Evolutionary conservation across 2,888 invertebrate species (phyloP).

Genomic region (Dynastes hyllus): DNA sequence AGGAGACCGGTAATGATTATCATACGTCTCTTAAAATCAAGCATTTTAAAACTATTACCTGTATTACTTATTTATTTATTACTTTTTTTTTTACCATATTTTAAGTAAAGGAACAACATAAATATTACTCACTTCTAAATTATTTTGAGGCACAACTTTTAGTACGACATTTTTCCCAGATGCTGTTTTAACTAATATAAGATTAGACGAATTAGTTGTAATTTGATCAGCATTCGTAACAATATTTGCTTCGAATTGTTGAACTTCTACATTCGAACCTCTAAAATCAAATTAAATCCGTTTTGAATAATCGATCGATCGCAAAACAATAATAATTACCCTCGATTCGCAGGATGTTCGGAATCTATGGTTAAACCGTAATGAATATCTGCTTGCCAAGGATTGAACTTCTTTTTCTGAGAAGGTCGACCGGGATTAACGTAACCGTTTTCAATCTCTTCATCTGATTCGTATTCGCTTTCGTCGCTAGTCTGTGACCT

Average conservation of each 20-base stretch:
- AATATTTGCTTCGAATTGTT: constrained; percentile 56
- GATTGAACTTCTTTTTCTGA: constrained; percentile 66
- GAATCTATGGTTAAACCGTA: constrained; percentile 68
- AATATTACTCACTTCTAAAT: constrained; percentile 54
- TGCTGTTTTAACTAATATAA: constrained; percentile 70
- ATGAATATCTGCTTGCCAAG: constrained; percentile 70
- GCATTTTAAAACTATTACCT: too few relatives aligned
- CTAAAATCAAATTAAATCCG: constrained; percentile 49
- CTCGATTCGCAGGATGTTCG: constrained; percentile 64
- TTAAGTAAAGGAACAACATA: too few relatives aligned
- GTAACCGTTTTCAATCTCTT: constrained; percentile 53
- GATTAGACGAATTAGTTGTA: constrained; percentile 65
- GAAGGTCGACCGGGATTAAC: constrained; percentile 48
- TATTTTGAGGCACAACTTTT: constrained; percentile 67
- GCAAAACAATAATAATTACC: constrained; percentile 58
- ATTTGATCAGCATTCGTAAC: constrained; percentile 60
- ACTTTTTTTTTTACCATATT: too few relatives aligned
- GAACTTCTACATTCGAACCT: constrained; percentile 57
- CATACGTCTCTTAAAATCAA: too few relatives aligned
- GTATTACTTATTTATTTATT: too few relatives aligned
- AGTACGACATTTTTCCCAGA: constrained; percentile 69
- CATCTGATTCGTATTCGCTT: constrained; percentile 64
- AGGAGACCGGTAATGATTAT: too few relatives aligned
- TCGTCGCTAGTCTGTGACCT: constrained; percentile 59
- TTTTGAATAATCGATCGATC: not conserved